Evolutionary conservation across 1,140 invertebrate genomes (phyloP).

Genomic region (Magallana ariakensis): DNA sequence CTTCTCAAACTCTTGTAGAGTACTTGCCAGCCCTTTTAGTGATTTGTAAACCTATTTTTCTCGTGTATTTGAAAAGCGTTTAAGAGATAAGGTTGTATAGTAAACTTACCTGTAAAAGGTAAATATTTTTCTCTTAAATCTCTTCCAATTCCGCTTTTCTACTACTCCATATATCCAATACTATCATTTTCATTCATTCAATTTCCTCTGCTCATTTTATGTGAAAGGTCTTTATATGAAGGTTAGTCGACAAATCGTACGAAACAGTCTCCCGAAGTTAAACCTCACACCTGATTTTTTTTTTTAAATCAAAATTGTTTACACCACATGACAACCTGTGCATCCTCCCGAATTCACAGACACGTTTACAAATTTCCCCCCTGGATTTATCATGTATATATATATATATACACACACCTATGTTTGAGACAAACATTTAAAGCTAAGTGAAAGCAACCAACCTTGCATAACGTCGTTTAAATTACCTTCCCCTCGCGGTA

Average conservation of each 20-base stretch:
- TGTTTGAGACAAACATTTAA: slow-evolving; percentile 15
- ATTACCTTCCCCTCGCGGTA: not conserved
- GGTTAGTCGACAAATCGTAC: no score
- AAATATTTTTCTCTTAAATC: not conserved
- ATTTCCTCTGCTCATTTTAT: not conserved
- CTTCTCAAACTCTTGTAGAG: not conserved
- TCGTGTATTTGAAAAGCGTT: slow-evolving; percentile 16
- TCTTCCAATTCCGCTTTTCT: not conserved
- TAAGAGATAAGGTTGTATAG: not conserved
- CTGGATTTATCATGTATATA: not conserved
- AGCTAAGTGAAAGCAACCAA: slow-evolving; percentile 19
- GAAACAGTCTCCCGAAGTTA: no score
- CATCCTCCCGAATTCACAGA: not conserved
- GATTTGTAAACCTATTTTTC: slow-evolving; percentile 31
- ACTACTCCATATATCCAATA: not conserved
- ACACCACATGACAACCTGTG: not conserved
- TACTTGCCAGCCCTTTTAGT: not conserved
- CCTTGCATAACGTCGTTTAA: slow-evolving; percentile 24
- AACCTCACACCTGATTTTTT: no score
- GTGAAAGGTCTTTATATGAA: no score
- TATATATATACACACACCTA: not conserved
- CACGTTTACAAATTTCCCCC: not conserved
- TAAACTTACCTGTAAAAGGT: slow-evolving; percentile 2
- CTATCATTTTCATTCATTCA: not conserved
- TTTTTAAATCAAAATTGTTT: no score